phyloP scores from a whole-genome alignment of 1,140 invertebrate genomes.

The Riptortus pedestris region DNA sequence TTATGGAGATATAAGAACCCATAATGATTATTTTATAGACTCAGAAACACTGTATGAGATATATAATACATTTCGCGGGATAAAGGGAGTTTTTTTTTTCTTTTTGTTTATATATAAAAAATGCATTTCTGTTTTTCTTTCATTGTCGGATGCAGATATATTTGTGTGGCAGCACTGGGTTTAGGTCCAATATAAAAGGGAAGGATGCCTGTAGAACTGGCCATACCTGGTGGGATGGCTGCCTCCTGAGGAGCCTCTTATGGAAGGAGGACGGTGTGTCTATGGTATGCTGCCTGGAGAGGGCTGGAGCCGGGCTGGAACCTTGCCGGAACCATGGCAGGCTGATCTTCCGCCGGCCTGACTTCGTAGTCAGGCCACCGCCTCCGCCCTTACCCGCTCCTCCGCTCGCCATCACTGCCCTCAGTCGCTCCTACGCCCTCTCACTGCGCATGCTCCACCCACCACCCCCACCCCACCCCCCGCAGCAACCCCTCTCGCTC shows the following conservation, averaged over 20 bases:
- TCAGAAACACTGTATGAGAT: no score
- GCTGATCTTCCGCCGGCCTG: slow-evolving; percentile 62
- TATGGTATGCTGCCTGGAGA: slow-evolving; percentile 77
- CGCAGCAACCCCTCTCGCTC: no score
- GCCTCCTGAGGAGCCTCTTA: slow-evolving; percentile 49
- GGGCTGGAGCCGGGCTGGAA: slow-evolving; percentile 55
- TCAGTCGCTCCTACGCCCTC: neutral
- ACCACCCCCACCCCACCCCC: neutral
- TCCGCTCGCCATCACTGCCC: neutral
- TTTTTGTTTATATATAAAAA: no score
- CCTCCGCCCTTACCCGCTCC: slow-evolving; percentile 25
- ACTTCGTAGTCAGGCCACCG: slow-evolving; percentile 24
- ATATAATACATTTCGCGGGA: no score
- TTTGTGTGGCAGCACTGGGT: no score
- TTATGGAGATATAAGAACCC: no score
- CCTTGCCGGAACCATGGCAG: slow-evolving; percentile 77
- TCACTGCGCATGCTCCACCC: neutral
- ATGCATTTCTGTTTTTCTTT: no score
- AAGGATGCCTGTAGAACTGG: no score
- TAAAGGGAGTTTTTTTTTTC: no score
- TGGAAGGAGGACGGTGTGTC: slow-evolving; percentile 75
- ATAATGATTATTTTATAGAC: no score
- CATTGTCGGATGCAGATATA: no score
- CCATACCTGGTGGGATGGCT: slow-evolving; percentile 43
- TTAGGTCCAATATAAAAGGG: no score